Percentiles rank a stretch among this genome's conserved stretches.
Evolutionary conservation across 1,140 invertebrate species (phyloP).

Genomic region (Apis mellifera): DNA sequence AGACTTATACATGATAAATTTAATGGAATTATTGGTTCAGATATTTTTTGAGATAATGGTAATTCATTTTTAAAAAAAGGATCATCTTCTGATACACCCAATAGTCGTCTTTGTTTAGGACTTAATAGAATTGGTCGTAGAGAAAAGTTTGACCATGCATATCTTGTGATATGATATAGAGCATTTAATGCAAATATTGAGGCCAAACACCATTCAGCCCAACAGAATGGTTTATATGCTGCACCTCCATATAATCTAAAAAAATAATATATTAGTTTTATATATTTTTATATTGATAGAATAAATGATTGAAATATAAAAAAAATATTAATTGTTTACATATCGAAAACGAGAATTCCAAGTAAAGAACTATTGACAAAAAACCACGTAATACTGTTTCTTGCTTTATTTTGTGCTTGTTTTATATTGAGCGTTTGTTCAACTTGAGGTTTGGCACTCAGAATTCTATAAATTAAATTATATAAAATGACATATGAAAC

Average conservation of each 20-base stretch:
- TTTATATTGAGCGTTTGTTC: conserved; percentile 70
- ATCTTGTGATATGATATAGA: conserved; percentile 71
- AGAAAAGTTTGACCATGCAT: conserved; percentile 62
- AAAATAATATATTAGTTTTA: conserved; percentile 14
- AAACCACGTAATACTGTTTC: conserved; percentile 73
- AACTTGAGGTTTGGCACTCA: conserved; percentile 75
- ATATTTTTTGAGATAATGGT: conserved; percentile 47
- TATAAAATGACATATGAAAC: not conserved
- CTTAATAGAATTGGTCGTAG: conserved; percentile 66
- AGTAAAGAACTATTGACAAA: conserved; percentile 71
- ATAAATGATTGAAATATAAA: not conserved
- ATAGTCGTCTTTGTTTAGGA: conserved; percentile 67
- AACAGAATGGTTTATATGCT: conserved; percentile 72
- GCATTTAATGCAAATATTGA: conserved; percentile 72
- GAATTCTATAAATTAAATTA: conserved; percentile 61
- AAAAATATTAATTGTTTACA: conserved; percentile 59
- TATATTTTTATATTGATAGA: not conserved
- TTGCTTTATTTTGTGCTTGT: conserved; percentile 70
- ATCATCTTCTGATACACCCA: conserved; percentile 73
- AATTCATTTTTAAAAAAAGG: conserved; percentile 69
- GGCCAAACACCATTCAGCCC: conserved; percentile 73
- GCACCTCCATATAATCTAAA: conserved; percentile 70
- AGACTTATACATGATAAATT: conserved; percentile 72
- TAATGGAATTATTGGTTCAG: conserved; percentile 60
- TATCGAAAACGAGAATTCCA: conserved; percentile 70